Evolutionary conservation across 2,113 vertebrate species (phyloP).

Genomic region (Odontophorus gujanensis): DNA sequence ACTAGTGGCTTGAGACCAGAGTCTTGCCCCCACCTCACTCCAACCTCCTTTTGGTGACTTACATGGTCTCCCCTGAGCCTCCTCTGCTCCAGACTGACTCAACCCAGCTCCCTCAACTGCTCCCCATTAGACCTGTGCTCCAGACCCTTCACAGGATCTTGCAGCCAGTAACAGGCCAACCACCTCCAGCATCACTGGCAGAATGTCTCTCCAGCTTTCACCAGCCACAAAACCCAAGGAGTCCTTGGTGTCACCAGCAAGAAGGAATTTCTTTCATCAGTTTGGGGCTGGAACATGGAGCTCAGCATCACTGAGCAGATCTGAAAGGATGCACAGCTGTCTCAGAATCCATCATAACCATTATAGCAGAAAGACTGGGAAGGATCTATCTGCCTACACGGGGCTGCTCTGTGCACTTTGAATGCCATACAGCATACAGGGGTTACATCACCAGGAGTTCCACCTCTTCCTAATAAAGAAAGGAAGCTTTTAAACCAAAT

Average conservation of each 20-base stretch:
- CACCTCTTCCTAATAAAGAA: not conserved
- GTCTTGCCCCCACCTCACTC: no score
- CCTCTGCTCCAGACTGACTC: not conserved
- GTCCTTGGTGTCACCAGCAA: not conserved
- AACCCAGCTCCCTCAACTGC: not conserved
- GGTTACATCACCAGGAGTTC: accelerated
- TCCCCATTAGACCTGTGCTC: no score
- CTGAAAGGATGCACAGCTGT: not conserved
- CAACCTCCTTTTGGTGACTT: not conserved
- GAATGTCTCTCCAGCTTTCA: not conserved
- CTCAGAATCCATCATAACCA: not conserved
- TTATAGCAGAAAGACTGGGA: not conserved
- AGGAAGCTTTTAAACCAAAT: not conserved
- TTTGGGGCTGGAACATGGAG: not conserved
- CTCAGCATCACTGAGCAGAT: accelerated
- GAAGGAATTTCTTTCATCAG: not conserved
- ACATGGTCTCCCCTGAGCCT: not conserved
- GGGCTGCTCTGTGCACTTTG: not conserved
- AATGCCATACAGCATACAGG: not conserved
- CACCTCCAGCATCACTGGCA: accelerated
- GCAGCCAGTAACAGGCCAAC: not conserved
- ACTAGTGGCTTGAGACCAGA: not conserved
- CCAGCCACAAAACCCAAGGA: not conserved
- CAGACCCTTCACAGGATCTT: not conserved
- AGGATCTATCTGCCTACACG: not conserved